Evolutionary conservation across 2,888 invertebrate genomes (phyloP), one percentile per base, ranked within the genome.

Genomic region (Fragum whitleyi): DNA sequence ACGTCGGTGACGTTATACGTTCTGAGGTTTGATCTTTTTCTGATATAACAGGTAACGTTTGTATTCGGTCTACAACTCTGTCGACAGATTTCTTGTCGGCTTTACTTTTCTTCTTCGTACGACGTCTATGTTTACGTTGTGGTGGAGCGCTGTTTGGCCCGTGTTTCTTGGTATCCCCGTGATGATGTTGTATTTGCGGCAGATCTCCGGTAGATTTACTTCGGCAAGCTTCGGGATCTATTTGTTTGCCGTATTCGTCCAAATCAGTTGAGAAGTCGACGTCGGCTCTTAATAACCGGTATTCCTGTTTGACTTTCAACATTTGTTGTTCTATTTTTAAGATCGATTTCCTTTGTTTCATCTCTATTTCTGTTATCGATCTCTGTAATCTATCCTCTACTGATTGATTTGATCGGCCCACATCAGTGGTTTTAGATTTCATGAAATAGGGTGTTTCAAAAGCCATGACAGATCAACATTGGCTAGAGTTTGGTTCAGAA

Each of bases 371-470:
- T 9, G 79, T 73, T 14, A 83, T 53, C 11, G 74, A 73, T 11
- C 76, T 68, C 23, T 74, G 79, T 16, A 79, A 73, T 21, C 77
- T 51, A 51, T 83, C 83, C 42, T 83, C 83, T 26, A 79, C 71
- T 6, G 74, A 70, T 67, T 83, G 76, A 61, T 83, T 83, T 1
- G 72, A 29, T 26, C 83, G 65, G 11, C 79, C 83, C 3, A 83
- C 71, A 23, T 79, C 77, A 1, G 79, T 72, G 0, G 83, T 83
- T 39, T 79, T 79, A 14, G 83, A 79, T 70, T 79, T 79, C 74
- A 83, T 67, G 47, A 83, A 83, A 74, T 79, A 83, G 14, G 83
- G 83, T n/a, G 83, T 83, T 36, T 79, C 79, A 21, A 83, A 65
- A 21, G 77, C 83, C 70, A 70, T 70, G 3, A 2, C 32, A 14